A percentile compares a stretch with the other conserved stretches of the same genome.
These are phyloP conservation scores for Epinotia ramella DNA, from an alignment of 2,888 invertebrate genomes.

Conservation along the genomic window DNA sequence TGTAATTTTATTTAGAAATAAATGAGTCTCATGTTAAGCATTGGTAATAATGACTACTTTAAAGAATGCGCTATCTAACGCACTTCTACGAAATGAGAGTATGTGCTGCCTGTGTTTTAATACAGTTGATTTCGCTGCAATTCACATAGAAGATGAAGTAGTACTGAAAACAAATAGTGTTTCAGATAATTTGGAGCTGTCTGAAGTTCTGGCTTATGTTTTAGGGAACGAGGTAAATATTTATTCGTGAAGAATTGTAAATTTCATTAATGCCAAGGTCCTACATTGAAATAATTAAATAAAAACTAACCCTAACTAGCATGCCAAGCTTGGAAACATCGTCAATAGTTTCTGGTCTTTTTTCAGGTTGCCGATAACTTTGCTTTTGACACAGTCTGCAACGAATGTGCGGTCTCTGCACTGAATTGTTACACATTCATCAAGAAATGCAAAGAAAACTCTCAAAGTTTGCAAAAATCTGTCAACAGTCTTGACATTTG, in stretches of 20 bases:
- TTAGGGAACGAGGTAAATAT: slow-evolving; percentile 36
- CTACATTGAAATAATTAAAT: not conserved
- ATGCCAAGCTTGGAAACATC: not conserved
- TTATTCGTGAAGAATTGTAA: not conserved
- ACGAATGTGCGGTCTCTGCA: slow-evolving; percentile 49
- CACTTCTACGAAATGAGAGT: slow-evolving; percentile 19
- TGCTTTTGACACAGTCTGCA: slow-evolving; percentile 50
- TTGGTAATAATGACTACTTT: slow-evolving; percentile 17
- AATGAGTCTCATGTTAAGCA: not conserved
- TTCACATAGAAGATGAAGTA: slow-evolving; percentile 33
- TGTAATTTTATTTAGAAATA: not conserved
- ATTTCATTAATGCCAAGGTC: not conserved
- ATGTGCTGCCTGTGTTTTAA: slow-evolving; percentile 44
- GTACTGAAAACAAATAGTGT: slow-evolving; percentile 30
- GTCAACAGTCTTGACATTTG: slow-evolving; percentile 47
- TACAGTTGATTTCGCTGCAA: slow-evolving; percentile 13
- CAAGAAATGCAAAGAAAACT: slow-evolving; percentile 52
- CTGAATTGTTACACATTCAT: slow-evolving; percentile 56
- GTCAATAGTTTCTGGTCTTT: not conserved
- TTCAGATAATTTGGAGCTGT: slow-evolving; percentile 25
- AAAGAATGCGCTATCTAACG: slow-evolving; percentile 21
- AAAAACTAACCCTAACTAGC: too few relatives aligned
- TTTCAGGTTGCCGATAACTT: slow-evolving; percentile 51
- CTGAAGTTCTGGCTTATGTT: slow-evolving; percentile 30
- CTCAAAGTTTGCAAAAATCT: slow-evolving; percentile 37